Evolutionary conservation across 2,888 invertebrate species (phyloP), one percentile per base, ranked within the genome.

Genomic region (Drosophila neutralis): DNA sequence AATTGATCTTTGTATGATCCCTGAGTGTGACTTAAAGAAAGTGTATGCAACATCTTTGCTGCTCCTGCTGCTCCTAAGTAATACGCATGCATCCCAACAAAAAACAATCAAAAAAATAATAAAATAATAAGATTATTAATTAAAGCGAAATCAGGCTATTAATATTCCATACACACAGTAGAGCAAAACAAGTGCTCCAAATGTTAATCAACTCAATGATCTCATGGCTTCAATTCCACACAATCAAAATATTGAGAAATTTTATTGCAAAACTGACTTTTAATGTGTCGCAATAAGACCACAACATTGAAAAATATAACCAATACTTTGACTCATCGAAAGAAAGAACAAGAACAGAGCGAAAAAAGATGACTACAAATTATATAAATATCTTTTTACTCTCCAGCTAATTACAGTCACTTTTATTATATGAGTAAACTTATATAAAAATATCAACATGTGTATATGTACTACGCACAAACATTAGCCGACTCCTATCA

Each of bases 1-100:
- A 65, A 59, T 69, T 73, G 0, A 63, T 3, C 35, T 63, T 76
- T 18, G 56, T 48, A n/a, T 66, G 69, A 8, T 62, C 58, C 21
- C 36, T 66, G 8, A 59, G 36, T 1, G 29, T n/a, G 18, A n/a
- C 57, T 33, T 49, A 60, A 0, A 66, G 5, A 42, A 42, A 10
- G 33, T 35, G 18, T 45, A 51, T 1, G 65, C 48, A 7, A 45
- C 5, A 58, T 64, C 52, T 21, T 63, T 60, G 18, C 15, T 59
- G n/a, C 18, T 11, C 11, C 31, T 33, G n/a, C 18, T 11, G 15
- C 31, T 33, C 10, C 8, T 45, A 1, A 69, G 33, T 15, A 74
- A 67, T 6, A 29, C 33, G 21, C 63, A 75, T 0, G 29, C 6
- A 29, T 67, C 63, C 29, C 21, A 21, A 61, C 18, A 0, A 63